phyloP scores from a whole-genome alignment of 2,888 invertebrate genomes.

The Drosophila demipolita region DNA sequence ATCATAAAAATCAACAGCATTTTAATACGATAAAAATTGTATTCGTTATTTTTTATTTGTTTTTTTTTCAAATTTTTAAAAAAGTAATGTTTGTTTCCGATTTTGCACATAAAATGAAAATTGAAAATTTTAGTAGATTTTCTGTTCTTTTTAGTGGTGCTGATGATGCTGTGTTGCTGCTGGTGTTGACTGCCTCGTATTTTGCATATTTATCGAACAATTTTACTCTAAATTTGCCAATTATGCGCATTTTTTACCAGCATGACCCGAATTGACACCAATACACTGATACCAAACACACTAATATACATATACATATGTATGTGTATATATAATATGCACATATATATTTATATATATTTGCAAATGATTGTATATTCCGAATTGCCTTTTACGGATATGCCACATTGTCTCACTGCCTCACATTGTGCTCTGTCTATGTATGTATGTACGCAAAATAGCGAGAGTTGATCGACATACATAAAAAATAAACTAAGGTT shows the following conservation, averaged over 20 bases:
- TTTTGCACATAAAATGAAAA: constrained; percentile 17
- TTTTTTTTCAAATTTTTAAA: neutral
- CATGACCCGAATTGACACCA: constrained; percentile 70
- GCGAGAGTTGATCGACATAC: constrained; percentile 46
- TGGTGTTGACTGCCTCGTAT: constrained; percentile 34
- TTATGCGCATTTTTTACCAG: constrained; percentile 75
- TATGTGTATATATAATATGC: neutral
- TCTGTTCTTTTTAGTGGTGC: constrained; percentile 1
- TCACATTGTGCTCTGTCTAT: constrained; percentile 48
- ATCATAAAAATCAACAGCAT: neutral
- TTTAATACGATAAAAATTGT: neutral
- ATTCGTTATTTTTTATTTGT: neutral
- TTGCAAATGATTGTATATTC: constrained; percentile 1
- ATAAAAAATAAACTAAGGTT: neutral
- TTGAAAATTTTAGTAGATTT: constrained; percentile 18
- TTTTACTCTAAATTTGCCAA: constrained; percentile 77
- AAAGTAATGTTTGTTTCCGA: neutral
- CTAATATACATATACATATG: constrained; percentile 10
- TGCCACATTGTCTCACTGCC: constrained; percentile 66
- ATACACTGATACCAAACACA: constrained; percentile 23
- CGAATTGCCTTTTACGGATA: constrained; percentile 56
- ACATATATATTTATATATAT: neutral
- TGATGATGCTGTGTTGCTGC: neutral
- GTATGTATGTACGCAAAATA: constrained; percentile 21
- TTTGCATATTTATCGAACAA: constrained; percentile 75